Evolutionary conservation across 2,888 invertebrate genomes (phyloP).

Genomic region (Gari tellinella): DNA sequence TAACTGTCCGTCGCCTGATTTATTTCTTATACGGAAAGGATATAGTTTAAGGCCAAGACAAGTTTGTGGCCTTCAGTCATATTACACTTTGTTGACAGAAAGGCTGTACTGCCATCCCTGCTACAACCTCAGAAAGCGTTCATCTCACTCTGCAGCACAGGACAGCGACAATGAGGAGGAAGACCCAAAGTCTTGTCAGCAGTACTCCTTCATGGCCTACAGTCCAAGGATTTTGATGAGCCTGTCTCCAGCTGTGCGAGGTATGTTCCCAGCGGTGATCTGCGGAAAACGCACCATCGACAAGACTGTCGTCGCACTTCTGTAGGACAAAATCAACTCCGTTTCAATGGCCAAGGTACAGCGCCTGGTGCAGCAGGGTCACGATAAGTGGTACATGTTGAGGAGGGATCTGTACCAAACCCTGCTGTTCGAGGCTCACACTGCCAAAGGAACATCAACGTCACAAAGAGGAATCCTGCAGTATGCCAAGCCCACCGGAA

Average conservation of each 20-base stretch:
- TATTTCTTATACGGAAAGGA: constrained; percentile 5
- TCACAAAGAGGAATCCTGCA: constrained; percentile 12
- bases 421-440: constrained; percentile 9
- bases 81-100: neutral
- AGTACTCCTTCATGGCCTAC: neutral
- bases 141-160: neutral
- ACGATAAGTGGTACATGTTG: constrained; percentile 9
- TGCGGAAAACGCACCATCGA: constrained; percentile 1
- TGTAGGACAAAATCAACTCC: constrained; percentile 7
- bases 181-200: too few relatives aligned
- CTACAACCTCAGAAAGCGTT: neutral
- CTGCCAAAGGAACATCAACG: constrained; percentile 1
- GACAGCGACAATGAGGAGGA: neutral
- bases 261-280: constrained; percentile 5
- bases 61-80: constrained; percentile 2
- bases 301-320: neutral
- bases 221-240: constrained; percentile 7
- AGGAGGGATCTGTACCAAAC: constrained; percentile 9
- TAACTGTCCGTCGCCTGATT: constrained; percentile 11
- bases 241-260: constrained; percentile 5
- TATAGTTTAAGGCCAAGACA: constrained; percentile 1
- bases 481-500: constrained; percentile 7
- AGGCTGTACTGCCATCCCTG: neutral
- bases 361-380: constrained; percentile 7
- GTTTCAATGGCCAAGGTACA: constrained; percentile 14